Evolutionary conservation across 2,797 vertebrate genomes (phyloP).

Genomic region (Enteromius trimaculatus): DNA sequence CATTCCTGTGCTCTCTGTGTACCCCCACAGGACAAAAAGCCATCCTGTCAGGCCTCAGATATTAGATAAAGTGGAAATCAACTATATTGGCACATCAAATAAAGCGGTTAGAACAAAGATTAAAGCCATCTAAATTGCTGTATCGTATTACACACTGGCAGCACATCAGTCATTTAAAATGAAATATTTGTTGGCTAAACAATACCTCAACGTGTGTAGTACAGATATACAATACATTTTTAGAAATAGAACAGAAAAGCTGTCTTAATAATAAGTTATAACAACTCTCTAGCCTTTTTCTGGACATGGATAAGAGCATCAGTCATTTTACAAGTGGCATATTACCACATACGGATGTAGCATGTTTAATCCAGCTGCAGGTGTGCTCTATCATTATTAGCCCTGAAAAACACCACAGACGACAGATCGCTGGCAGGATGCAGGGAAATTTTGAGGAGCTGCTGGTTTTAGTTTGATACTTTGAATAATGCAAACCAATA

Average conservation of each 20-base stretch:
- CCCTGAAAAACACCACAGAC: neutral
- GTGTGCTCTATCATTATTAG: constrained; percentile 23
- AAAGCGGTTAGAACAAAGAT: constrained; percentile 30
- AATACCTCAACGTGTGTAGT: neutral
- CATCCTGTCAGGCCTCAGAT: constrained; percentile 27
- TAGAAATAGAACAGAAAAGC: neutral
- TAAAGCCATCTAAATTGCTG: constrained; percentile 35
- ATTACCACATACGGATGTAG: constrained; percentile 10
- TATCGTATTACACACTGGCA: constrained; percentile 39
- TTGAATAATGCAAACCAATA: constrained; percentile 14
- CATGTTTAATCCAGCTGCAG: constrained; percentile 27
- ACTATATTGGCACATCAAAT: constrained; percentile 45
- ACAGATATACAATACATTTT: neutral
- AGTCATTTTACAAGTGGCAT: constrained; percentile 13
- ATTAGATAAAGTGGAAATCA: constrained; percentile 43
- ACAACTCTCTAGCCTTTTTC: neutral
- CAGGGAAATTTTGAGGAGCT: neutral
- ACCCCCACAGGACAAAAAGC: constrained; percentile 23
- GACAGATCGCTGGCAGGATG: constrained; percentile 3
- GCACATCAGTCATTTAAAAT: constrained; percentile 44
- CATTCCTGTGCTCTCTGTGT: constrained; percentile 28
- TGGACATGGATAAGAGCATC: neutral
- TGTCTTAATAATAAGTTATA: neutral
- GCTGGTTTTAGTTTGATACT: constrained; percentile 36
- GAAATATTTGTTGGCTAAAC: constrained; percentile 40